Evolutionary conservation across 2,797 vertebrate species (phyloP).

Genomic region (Coilia nasus): DNA sequence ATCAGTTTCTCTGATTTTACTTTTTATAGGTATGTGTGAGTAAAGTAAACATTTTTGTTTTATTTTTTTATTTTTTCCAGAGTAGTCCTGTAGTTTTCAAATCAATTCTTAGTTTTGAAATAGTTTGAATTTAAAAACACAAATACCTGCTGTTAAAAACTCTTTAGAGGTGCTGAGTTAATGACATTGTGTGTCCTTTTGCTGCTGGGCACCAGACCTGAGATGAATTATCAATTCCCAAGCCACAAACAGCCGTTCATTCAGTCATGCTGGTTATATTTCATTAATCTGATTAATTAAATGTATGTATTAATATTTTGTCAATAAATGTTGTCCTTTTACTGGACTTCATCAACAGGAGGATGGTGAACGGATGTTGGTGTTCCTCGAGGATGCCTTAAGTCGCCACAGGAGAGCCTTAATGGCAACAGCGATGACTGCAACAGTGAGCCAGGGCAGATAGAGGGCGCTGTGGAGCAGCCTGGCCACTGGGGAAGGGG

Average conservation of each 20-base stretch:
- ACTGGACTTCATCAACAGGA: conserved; percentile 66
- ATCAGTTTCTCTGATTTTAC: too few relatives aligned
- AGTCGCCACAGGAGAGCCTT: conserved; percentile 67
- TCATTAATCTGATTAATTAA: not conserved
- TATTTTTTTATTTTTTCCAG: not conserved
- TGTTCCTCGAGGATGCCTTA: conserved; percentile 78
- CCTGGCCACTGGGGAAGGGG: not conserved
- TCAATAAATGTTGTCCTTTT: not conserved
- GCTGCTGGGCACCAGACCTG: not conserved
- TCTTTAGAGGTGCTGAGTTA: not conserved
- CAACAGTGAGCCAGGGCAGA: not conserved
- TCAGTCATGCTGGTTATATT: not conserved
- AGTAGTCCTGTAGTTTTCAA: not conserved
- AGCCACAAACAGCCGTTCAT: not conserved
- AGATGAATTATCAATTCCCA: not conserved
- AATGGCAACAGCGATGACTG: not conserved
- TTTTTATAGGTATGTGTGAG: too few relatives aligned
- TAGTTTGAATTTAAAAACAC: too few relatives aligned
- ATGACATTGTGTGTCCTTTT: not conserved
- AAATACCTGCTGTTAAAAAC: not conserved
- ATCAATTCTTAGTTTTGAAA: too few relatives aligned
- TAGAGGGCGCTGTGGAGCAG: not conserved
- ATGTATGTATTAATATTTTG: not conserved
- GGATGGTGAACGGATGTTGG: conserved; percentile 76
- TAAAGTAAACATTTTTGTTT: too few relatives aligned